phyloP scores from a whole-genome alignment of 2,797 vertebrate species.

The Sebastes goodei region DNA sequence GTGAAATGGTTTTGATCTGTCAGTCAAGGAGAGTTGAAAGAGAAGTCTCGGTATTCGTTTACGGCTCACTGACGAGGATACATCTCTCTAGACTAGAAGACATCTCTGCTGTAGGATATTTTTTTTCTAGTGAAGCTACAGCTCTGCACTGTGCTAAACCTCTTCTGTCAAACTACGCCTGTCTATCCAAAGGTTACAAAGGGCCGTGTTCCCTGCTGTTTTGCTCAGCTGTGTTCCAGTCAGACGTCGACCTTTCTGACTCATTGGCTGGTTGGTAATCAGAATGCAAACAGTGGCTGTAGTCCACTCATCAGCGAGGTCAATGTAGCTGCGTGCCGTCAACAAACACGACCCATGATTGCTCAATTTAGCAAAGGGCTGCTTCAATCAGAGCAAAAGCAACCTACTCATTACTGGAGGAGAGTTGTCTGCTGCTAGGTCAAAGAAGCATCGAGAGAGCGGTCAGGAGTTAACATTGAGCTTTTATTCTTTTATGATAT shows the following conservation, averaged over 20 bases:
- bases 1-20: constrained; percentile 10
- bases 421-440: constrained; percentile 2
- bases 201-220: neutral
- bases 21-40: constrained; percentile 20
- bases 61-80: neutral
- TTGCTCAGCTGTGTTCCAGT: neutral
- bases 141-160: neutral
- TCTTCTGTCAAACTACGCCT: neutral
- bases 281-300: neutral
- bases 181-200: constrained; percentile 6
- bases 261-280: constrained; percentile 4
- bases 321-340: neutral
- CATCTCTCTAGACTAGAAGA: neutral
- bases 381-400: neutral
- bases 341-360: neutral
- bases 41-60: constrained; percentile 18
- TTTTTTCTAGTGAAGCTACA: neutral
- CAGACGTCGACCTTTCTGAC: neutral
- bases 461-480: neutral
- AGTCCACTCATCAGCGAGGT: neutral
- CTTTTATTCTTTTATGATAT: neutral
- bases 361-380: constrained; percentile 14
- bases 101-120: constrained; percentile 3
- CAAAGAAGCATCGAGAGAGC: neutral
- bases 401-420: neutral